Evolutionary conservation across 2,888 invertebrate species (phyloP).

Genomic region (Callimorpha dominula): DNA sequence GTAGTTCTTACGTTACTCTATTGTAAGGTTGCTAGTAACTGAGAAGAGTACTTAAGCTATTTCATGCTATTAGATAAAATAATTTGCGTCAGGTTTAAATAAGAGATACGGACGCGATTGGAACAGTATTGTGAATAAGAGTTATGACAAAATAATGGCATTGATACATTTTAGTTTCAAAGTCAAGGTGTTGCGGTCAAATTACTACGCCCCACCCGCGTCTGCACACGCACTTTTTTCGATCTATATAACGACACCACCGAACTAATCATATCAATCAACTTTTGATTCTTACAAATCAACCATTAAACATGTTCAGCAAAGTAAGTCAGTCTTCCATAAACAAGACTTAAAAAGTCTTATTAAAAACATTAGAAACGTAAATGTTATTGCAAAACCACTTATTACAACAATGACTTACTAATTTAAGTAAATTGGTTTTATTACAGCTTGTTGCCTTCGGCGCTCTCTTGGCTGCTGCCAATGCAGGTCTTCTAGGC

Average conservation of each 20-base stretch:
- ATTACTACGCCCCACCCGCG: slow-evolving; percentile 70
- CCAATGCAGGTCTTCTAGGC: slow-evolving; percentile 61
- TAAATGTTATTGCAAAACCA: no score
- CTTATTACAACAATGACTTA: no score
- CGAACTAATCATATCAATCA: slow-evolving; percentile 68
- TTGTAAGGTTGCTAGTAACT: no score
- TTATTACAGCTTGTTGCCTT: slow-evolving; percentile 68
- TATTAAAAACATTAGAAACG: no score
- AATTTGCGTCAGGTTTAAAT: no score
- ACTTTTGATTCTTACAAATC: slow-evolving; percentile 64
- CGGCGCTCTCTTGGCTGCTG: slow-evolving; percentile 58
- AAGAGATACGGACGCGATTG: no score
- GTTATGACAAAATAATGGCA: slow-evolving; percentile 42
- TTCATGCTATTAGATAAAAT: no score
- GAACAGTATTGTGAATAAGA: background rate
- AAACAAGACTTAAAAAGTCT: no score
- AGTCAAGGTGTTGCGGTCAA: slow-evolving; percentile 33
- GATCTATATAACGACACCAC: slow-evolving; percentile 74
- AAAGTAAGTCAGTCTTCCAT: slow-evolving; percentile 51
- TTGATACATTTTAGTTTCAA: slow-evolving; percentile 68
- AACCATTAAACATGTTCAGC: slow-evolving; percentile 72
- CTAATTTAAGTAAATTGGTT: no score
- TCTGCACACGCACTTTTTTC: slow-evolving; percentile 12
- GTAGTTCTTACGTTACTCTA: no score
- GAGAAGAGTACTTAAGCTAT: no score